A percentile compares a stretch with the other conserved stretches of the same genome.
Evolutionary conservation across 2,113 vertebrate species (phyloP).

Genomic region (Ptilorrhoa leucosticta): DNA sequence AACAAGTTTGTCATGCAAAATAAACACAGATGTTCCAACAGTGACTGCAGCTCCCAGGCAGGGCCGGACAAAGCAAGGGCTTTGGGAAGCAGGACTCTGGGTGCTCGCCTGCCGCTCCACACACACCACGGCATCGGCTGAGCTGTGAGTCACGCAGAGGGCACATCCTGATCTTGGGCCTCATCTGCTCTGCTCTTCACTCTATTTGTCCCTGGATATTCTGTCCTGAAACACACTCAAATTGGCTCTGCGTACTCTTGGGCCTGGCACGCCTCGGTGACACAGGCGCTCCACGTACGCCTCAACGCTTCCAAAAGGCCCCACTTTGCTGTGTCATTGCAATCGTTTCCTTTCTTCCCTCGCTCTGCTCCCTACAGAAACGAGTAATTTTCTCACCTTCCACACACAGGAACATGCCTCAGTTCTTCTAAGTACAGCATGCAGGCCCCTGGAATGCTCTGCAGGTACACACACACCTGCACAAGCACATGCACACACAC

Average conservation of each 20-base stretch:
- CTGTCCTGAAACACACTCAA: background rate
- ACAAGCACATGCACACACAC: fast-evolving
- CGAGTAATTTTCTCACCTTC: background rate
- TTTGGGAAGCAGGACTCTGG: background rate
- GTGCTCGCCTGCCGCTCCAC: background rate
- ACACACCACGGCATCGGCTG: fast-evolving
- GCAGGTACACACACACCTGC: too few relatives aligned
- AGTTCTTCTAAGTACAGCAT: background rate
- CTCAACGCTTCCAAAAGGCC: background rate
- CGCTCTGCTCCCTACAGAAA: background rate
- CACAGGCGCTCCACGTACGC: background rate
- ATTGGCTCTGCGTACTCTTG: background rate
- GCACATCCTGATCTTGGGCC: background rate
- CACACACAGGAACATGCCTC: background rate
- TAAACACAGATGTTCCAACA: slow-evolving; percentile 77
- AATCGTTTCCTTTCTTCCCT: background rate
- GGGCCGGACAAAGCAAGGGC: slow-evolving; percentile 5
- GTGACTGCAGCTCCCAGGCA: slow-evolving; percentile 13
- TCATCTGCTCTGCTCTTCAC: background rate
- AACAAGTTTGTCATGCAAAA: slow-evolving; percentile 74
- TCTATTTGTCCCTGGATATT: background rate
- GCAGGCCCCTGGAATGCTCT: fast-evolving
- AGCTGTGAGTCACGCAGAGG: background rate
- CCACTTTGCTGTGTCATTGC: background rate
- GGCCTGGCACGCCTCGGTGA: background rate